A percentile compares a stretch with the other conserved stretches of the same genome.
Evolutionary conservation across 30 jellyfish, hydroid and myxozoan genomes (phyloP).

Genomic region (Cassiopea andromeda): DNA sequence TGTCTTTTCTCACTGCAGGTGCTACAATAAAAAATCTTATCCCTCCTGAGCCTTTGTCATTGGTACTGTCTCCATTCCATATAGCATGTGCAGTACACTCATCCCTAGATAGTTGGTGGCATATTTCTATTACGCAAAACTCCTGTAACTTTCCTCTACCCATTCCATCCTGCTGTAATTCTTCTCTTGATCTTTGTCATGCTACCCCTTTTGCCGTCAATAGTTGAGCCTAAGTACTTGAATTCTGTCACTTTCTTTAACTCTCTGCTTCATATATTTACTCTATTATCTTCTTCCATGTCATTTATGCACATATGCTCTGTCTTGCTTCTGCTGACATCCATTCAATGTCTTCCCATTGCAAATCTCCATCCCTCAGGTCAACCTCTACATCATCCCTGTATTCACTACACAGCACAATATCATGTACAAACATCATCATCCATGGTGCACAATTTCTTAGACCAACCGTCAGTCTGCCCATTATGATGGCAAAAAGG

Average conservation of each 20-base stretch:
- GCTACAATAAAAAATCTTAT: not conserved
- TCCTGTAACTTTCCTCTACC: not conserved
- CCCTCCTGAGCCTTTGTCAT: not conserved
- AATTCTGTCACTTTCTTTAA: not conserved
- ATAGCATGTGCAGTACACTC: not conserved
- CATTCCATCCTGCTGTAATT: not conserved
- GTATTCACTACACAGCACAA: not conserved
- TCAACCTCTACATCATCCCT: not conserved
- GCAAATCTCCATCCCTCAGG: not conserved
- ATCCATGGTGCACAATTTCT: not conserved
- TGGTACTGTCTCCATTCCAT: not conserved
- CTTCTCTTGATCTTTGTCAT: not conserved
- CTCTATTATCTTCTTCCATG: not conserved
- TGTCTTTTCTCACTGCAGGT: too few relatives aligned
- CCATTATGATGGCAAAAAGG: not conserved
- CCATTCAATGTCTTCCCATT: not conserved
- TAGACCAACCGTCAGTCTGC: not conserved
- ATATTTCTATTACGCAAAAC: not conserved
- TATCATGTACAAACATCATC: not conserved
- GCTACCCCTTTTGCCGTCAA: not conserved
- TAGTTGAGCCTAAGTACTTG: not conserved
- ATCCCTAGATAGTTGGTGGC: not conserved
- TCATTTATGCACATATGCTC: not conserved
- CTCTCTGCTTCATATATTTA: not conserved
- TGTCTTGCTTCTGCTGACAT: not conserved